Evolutionary conservation across 2,113 vertebrate genomes (phyloP).

Genomic region (Scalopus aquaticus): DNA sequence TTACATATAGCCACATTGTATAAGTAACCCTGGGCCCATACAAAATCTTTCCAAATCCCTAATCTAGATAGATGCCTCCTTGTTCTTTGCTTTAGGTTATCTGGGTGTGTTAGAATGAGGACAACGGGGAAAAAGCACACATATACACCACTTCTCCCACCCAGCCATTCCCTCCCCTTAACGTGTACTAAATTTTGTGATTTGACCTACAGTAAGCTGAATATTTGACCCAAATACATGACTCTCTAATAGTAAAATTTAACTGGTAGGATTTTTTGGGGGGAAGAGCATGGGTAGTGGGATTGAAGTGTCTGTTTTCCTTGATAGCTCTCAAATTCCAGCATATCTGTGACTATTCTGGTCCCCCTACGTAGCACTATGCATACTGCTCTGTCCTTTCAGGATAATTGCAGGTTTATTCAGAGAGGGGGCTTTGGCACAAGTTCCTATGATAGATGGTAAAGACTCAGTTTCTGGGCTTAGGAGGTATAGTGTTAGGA

Average conservation of each 20-base stretch:
- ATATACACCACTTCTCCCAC: background rate
- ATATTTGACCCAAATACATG: background rate
- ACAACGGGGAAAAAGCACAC: background rate
- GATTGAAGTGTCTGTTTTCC: background rate
- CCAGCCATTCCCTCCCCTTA: background rate
- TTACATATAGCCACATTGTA: background rate
- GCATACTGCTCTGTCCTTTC: background rate
- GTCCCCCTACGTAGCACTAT: background rate
- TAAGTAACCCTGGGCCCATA: background rate
- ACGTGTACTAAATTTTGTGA: background rate
- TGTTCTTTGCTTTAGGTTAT: constrained; percentile 42
- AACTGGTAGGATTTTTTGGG: background rate
- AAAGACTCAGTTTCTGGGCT: background rate
- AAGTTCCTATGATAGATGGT: background rate
- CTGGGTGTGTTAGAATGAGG: background rate
- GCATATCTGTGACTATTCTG: background rate
- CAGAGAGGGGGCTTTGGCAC: background rate
- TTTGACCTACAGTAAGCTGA: background rate
- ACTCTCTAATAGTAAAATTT: constrained; percentile 2
- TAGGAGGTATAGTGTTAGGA: background rate
- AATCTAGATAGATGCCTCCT: background rate
- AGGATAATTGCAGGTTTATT: background rate
- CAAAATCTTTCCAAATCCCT: background rate
- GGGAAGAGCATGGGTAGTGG: background rate
- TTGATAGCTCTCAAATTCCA: background rate